Base-by-base conservation (phyloP, 2,113 vertebrate species). In the Melanocharis versteri region DNA sequence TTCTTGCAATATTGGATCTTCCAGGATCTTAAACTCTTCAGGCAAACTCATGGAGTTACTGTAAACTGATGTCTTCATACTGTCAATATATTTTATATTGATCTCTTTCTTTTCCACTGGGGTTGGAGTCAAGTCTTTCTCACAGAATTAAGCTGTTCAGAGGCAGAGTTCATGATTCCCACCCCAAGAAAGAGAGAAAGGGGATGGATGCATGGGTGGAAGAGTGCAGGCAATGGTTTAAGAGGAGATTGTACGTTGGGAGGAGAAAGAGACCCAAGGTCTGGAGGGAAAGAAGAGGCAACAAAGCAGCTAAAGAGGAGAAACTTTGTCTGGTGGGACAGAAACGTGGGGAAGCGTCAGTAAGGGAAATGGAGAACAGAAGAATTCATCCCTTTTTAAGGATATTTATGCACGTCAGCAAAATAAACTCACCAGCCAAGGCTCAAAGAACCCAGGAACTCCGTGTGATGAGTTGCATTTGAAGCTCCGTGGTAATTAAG, bases 301-400 rank as follows among this genome's bases (percentile, higher is more conserved):
- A 28, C 0, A 11, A 42, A 5, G 2, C 31, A 53, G 48, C 6
- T 1, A 1, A 15, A 58, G 13, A 15, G 18, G 37, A 82, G 33
- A 76, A 83, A 30, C 5, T 77, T 21, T 30, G 6, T 7, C 19
- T 57, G 24, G 64, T n/a, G 57, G 44, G 45, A 30, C 11, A 56
- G 11, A 10, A 60, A 23, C 14, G 2, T 66, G 14, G 6, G 15
- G 39, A 71, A 81, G 4, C 9, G 39, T 21, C 30, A 17, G 10
- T 6, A 27, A 5, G 8, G 18, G n/a, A 91, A 81, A 54, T 1
- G 1, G 10, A 78, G 6, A 70, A 47, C 0, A 26, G 18, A 81
- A 28, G 47, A 64, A 64, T 72, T 58, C 3, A 45, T 30, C 2
- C 11, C 4, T 20, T 66, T 24, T 26, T 39, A 35, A 21, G 7